Evolutionary conservation across 2,888 invertebrate species (phyloP).

Genomic region (Smittia sp.): DNA sequence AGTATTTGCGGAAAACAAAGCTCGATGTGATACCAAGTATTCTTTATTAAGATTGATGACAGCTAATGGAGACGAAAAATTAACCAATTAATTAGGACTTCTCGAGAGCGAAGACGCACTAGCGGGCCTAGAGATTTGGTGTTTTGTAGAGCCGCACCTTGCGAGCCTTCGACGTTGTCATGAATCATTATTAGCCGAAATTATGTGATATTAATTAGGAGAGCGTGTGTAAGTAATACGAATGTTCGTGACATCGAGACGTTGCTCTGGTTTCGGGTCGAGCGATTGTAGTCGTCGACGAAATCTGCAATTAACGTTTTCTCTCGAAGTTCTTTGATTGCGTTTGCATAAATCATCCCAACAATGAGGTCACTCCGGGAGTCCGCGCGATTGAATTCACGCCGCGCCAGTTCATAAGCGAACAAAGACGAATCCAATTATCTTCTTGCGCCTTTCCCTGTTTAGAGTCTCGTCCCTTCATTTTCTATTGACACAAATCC

Average conservation of each 20-base stretch:
- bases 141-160: background rate
- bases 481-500: conserved; percentile 25
- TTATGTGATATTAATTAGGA: background rate
- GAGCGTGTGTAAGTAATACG: background rate
- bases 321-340: no score
- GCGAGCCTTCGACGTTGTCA: background rate
- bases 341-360: no score
- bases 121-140: background rate
- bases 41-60: conserved; percentile 39
- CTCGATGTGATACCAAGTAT: no score
- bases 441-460: background rate
- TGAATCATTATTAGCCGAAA: background rate
- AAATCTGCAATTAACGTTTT: no score
- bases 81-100: conserved; percentile 29
- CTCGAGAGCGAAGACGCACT: background rate
- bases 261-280: no score
- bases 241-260: no score
- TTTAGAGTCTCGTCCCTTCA: no score
- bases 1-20: background rate
- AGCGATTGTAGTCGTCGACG: no score
- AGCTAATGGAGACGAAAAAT: conserved; percentile 31
- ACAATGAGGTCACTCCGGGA: no score
- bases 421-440: conserved; percentile 14
- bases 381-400: no score
- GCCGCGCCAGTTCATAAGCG: no score